Evolutionary conservation across 2,888 invertebrate genomes (phyloP), one percentile per base, ranked within the genome.

Genomic region (Tinea trinotella): DNA sequence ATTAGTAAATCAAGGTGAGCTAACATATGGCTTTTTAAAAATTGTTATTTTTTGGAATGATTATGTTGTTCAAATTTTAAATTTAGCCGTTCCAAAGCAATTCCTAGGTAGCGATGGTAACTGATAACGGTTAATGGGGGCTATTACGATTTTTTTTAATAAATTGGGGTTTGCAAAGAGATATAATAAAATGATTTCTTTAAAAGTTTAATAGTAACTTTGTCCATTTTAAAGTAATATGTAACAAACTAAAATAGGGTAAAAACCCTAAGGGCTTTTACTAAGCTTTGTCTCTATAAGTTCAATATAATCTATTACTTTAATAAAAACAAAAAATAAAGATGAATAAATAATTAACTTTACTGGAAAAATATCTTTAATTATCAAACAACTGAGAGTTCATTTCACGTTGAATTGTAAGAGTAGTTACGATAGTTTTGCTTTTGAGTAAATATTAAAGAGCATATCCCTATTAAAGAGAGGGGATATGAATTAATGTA

Each of bases 11-110:
- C 20, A 58, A 59, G 59, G 58, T 54, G 54, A 20, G 54, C 20
- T 30, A 6, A 35, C 17, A 52, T 55, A 20, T 1, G 30, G n/a
- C 18, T 12, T 46, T 50, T 36, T 20, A 49, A 24, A 35, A 36
- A 48, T n/a, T 34, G 49, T 68, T 70, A 73, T 69, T 67, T 63
- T 59, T 62, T 62, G 69, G 65, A 67, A 71, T 70, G 80, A 83
- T 84, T 84, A 84, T 81, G 82, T 77, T 72, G 75, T 84, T 76
- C 70, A 69, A 77, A 73, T 76, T 80, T 80, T 66, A 73, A 81
- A 81, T 78, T 83, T 75, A 75, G 72, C 71, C 67, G 64, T 73
- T 76, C 34, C 9, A 17, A 66, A 70, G 65, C 67, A 9, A 13
- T 34, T 52, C 18, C n/a, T 65, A 67, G 70, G 76, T 70, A 68